These are phyloP conservation scores for Anticlea derivata DNA, from an alignment of 2,888 invertebrate genomes.

Conservation along the genomic window DNA sequence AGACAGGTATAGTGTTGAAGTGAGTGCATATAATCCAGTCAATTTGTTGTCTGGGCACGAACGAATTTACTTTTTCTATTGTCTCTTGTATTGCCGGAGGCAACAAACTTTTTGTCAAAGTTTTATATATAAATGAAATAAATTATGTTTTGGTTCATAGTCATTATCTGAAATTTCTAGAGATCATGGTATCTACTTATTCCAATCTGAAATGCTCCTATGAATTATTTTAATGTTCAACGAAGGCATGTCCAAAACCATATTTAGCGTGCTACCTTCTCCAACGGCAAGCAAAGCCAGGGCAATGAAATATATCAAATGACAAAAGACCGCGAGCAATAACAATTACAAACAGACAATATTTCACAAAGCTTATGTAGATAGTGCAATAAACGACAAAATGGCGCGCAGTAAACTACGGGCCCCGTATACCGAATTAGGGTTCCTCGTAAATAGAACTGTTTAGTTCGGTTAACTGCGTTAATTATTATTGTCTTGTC, in stretches of 20 bases:
- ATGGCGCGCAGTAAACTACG: constrained; percentile 3
- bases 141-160: too few species aligned
- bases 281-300: not conserved
- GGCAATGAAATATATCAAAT: constrained; percentile 2
- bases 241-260: too few species aligned
- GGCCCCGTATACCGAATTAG: constrained; percentile 12
- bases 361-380: constrained; percentile 11
- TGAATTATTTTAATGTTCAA: too few species aligned
- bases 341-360: constrained; percentile 1
- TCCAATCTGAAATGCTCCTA: too few species aligned
- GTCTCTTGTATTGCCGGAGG: constrained; percentile 22
- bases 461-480: constrained; percentile 2
- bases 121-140: too few species aligned
- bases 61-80: constrained; percentile 45
- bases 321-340: not conserved
- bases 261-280: too few species aligned
- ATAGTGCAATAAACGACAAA: constrained; percentile 18
- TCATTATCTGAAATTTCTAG: too few species aligned
- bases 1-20: constrained; percentile 48
- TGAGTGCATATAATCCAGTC: constrained; percentile 67
- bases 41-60: constrained; percentile 67
- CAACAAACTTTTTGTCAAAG: constrained; percentile 21
- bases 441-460: constrained; percentile 11
- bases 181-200: too few species aligned
- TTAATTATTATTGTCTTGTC: constrained; percentile 4